A percentile compares a stretch with the other conserved stretches of the same genome.
phyloP scores from a whole-genome alignment of 1,140 invertebrate species.

The Globodera rostochiensis region DNA sequence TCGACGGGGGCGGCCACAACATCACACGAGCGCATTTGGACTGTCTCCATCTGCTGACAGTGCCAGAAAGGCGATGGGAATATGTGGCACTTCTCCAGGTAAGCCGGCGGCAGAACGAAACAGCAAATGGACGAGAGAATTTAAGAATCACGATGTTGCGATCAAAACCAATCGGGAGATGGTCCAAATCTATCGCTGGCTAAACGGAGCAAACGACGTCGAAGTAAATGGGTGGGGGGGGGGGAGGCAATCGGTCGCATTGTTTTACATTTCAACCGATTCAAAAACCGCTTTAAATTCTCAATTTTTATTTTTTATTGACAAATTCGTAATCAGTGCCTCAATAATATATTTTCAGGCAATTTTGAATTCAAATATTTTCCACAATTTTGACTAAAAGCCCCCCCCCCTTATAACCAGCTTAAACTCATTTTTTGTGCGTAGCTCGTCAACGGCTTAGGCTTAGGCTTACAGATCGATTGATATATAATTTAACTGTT shows the following conservation, averaged over 20 bases:
- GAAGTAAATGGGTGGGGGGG: not conserved
- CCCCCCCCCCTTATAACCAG: too few relatives aligned
- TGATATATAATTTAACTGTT: too few relatives aligned
- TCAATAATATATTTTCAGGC: too few relatives aligned
- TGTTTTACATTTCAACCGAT: too few relatives aligned
- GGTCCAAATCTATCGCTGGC: constrained; percentile 36
- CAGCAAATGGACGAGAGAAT: constrained; percentile 7
- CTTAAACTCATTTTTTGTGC: too few relatives aligned
- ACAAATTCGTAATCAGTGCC: too few relatives aligned
- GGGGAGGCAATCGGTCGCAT: not conserved
- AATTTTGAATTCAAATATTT: too few relatives aligned
- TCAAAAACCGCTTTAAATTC: too few relatives aligned
- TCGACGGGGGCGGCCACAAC: constrained; percentile 30
- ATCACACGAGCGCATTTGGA: constrained; percentile 19
- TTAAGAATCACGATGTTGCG: constrained; percentile 35
- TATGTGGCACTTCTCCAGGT: constrained; percentile 25
- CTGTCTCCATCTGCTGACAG: constrained; percentile 20
- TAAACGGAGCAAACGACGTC: constrained; percentile 38
- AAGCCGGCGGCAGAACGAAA: not conserved
- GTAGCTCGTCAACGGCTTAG: too few relatives aligned
- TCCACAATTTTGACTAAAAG: too few relatives aligned
- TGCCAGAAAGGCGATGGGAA: constrained; percentile 13
- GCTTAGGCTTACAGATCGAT: too few relatives aligned
- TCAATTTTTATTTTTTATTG: too few relatives aligned
- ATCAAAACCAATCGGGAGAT: constrained; percentile 38